Evolutionary conservation across 1,140 invertebrate genomes (phyloP).

Genomic region (Spodoptera litura): DNA sequence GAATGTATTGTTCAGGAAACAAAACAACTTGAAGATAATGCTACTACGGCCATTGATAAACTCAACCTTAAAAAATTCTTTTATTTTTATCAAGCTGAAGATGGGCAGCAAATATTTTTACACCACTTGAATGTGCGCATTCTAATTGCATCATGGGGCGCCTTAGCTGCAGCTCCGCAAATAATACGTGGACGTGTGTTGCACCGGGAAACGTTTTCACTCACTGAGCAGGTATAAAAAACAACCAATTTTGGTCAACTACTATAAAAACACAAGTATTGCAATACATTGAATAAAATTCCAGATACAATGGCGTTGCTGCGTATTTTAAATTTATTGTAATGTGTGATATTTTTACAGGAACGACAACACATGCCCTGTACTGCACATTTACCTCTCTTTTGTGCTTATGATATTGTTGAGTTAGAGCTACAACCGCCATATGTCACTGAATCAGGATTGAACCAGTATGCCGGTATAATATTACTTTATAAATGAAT

Average conservation of each 20-base stretch:
- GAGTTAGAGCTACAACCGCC: constrained; percentile 93
- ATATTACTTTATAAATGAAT: constrained; percentile 20
- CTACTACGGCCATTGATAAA: constrained; percentile 70
- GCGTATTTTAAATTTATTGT: neutral
- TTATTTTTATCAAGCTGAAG: constrained; percentile 96
- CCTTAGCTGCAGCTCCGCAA: constrained; percentile 92
- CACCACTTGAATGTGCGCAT: constrained; percentile 97
- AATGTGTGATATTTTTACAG: constrained; percentile 60
- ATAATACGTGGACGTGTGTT: constrained; percentile 91
- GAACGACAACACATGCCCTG: constrained; percentile 89
- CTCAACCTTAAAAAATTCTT: constrained; percentile 88
- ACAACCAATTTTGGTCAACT: no score
- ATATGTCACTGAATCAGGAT: constrained; percentile 89
- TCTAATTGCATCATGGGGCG: constrained; percentile 94
- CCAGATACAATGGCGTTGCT: no score
- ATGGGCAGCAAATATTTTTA: constrained; percentile 97
- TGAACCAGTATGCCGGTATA: constrained; percentile 89
- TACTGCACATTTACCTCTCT: constrained; percentile 95
- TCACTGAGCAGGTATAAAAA: constrained; percentile 91
- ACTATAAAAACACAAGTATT: no score
- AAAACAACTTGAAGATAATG: constrained; percentile 55
- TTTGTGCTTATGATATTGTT: constrained; percentile 95
- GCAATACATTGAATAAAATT: no score
- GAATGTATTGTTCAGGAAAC: constrained; percentile 53
- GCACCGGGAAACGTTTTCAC: constrained; percentile 94